Evolutionary conservation across 2,113 vertebrate species (phyloP).

Genomic region (Rana temporaria): DNA sequence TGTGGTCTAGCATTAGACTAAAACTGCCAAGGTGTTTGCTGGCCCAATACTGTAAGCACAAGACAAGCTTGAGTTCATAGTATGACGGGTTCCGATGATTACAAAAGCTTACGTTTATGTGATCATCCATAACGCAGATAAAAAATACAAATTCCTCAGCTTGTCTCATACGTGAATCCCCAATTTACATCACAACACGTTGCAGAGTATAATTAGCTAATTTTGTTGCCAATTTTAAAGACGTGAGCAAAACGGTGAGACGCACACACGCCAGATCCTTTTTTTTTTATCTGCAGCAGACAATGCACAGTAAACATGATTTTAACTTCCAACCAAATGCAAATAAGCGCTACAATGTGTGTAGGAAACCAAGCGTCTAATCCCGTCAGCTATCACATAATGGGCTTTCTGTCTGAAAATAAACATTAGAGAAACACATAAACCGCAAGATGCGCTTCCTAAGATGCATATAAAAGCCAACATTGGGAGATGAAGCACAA

Average conservation of each 20-base stretch:
- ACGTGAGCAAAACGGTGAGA: background rate
- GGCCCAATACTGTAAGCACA: too few species aligned
- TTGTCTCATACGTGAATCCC: background rate
- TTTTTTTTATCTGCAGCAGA: slow-evolving; percentile 30
- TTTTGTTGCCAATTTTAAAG: slow-evolving; percentile 17
- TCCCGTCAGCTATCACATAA: slow-evolving; percentile 53
- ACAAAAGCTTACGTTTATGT: too few species aligned
- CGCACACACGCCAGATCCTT: background rate
- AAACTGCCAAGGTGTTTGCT: too few species aligned
- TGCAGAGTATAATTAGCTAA: slow-evolving; percentile 7
- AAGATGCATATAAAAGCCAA: slow-evolving; percentile 25
- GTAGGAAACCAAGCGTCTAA: slow-evolving; percentile 36
- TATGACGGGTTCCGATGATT: too few species aligned
- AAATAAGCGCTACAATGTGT: slow-evolving; percentile 26
- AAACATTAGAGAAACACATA: slow-evolving; percentile 36
- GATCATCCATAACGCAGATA: too few species aligned
- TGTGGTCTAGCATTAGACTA: too few species aligned
- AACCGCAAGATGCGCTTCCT: slow-evolving; percentile 33
- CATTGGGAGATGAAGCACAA: slow-evolving; percentile 41
- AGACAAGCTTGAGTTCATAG: too few species aligned
- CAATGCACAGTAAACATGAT: slow-evolving; percentile 21
- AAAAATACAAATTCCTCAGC: too few species aligned
- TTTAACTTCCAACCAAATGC: slow-evolving; percentile 50
- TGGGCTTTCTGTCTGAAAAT: slow-evolving; percentile 44
- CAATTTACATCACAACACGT: background rate